Evolutionary conservation across 2,797 vertebrate species (phyloP).

Genomic region (Sternarchorhynchus goeldii): DNA sequence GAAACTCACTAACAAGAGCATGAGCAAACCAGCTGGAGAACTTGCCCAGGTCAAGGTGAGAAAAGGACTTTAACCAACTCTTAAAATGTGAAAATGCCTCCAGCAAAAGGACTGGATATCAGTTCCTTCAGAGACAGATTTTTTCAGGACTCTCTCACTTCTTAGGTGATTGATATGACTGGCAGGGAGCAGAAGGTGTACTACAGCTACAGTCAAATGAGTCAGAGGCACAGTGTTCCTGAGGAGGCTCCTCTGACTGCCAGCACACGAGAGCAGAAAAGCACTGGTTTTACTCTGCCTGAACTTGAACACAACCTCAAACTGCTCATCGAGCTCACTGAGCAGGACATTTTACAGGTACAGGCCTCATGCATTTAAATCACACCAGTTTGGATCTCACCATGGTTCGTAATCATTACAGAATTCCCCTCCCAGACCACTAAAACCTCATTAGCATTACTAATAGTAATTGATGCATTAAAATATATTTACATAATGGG

Average conservation of each 20-base stretch:
- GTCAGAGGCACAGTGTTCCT: conserved; percentile 93
- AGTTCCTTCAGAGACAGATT: too few relatives aligned
- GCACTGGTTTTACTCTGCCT: conserved; percentile 84
- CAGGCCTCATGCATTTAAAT: conserved; percentile 54
- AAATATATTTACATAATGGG: too few relatives aligned
- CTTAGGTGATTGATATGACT: conserved; percentile 97
- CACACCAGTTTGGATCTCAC: too few relatives aligned
- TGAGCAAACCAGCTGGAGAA: conserved; percentile 86
- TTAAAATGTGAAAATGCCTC: neutral
- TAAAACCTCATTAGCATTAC: too few relatives aligned
- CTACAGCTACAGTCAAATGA: conserved; percentile 97
- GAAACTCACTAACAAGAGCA: conserved; percentile 77
- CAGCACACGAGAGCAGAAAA: conserved; percentile 80
- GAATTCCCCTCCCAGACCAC: too few relatives aligned
- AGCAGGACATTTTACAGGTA: conserved; percentile 97
- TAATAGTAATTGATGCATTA: too few relatives aligned
- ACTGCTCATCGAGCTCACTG: conserved; percentile 95
- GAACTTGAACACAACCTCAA: conserved; percentile 98
- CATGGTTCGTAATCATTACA: too few relatives aligned
- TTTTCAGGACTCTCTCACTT: neutral
- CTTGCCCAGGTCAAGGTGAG: conserved; percentile 95
- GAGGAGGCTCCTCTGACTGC: conserved; percentile 81
- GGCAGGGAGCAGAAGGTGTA: conserved; percentile 96
- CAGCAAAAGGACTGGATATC: neutral
- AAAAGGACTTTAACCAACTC: neutral